Base-by-base conservation (phyloP, 2,888 invertebrate genomes). In the Cetonia aurata region DNA sequence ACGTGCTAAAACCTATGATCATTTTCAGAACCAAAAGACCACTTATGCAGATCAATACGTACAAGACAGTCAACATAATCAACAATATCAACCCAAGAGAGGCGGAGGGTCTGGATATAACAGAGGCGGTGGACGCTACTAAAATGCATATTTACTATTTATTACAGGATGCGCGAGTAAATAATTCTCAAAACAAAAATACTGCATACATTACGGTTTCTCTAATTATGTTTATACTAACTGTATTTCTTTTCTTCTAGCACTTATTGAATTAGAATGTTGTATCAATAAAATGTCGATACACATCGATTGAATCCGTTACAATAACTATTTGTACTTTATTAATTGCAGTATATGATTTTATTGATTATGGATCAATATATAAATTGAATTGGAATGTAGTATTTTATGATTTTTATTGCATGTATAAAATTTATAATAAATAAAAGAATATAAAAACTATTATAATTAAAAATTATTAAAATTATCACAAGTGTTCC, bases 31-130 rank as follows among this genome's bases (percentile, higher is more conserved):
- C 59, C 82, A 80, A 72, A 82, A 80, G 69, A 79, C 79, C 0
- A 83, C 82, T 1, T 84, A 85, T 74, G 83, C 84, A 3, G 85
- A 85, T 78, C 84, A 85, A 70, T 85, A 85, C 73, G 85, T 84
- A 9, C 83, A 84, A 75, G 85, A 85, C 69, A 81, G 77, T 55
- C 79, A 83, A 65, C 81, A 82, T 33, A 85, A 85, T 77, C 83
- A 82, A 76, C 86, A 82, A 73, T 85, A 80, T 73, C 78, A 79
- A 75, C 77, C 76, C 41, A 78, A 82, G 67, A 78, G 81, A 33
- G 72, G 77, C 31, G 83, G 83, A 31, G 78, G 81, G 41, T 82
- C 83, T 19, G 82, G 81, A 77, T 84, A 84, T 70, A 81, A 82
- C 50, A 79, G 86, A 70, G 83, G 85, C 10, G 48, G 60, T 46